phyloP scores from a whole-genome alignment of 1,140 invertebrate species.

The Druon quercuslanigerum region DNA sequence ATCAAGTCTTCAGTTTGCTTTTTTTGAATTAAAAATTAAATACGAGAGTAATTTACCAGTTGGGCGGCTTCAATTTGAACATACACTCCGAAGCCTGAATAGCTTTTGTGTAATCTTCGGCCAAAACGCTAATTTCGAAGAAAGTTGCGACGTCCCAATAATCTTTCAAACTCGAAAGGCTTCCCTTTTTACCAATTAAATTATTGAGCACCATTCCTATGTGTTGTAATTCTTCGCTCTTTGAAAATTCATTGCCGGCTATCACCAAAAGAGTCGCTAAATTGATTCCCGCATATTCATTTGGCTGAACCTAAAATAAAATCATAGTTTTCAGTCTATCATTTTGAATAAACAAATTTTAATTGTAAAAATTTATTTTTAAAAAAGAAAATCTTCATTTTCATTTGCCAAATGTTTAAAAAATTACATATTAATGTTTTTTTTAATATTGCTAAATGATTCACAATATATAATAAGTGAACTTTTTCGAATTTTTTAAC shows the following conservation, averaged over 20 bases:
- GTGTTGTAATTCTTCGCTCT: conserved; percentile 92
- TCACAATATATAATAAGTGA: too few relatives aligned
- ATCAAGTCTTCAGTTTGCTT: background rate
- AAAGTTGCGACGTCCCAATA: conserved; percentile 99
- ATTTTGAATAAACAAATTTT: too few relatives aligned
- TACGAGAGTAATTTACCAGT: conserved; percentile 82
- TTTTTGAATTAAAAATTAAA: conserved; percentile 29
- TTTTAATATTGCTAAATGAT: too few relatives aligned
- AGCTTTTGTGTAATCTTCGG: conserved; percentile 97
- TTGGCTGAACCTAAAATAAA: conserved; percentile 88
- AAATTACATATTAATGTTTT: too few relatives aligned
- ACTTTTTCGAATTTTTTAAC: too few relatives aligned
- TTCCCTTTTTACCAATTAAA: conserved; percentile 98
- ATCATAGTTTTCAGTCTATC: background rate
- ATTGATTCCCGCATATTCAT: conserved; percentile 99
- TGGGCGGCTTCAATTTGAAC: conserved; percentile 98
- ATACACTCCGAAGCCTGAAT: conserved; percentile 98
- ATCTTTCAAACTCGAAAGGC: conserved; percentile 92
- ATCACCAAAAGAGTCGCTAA: conserved; percentile 98
- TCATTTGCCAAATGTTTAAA: too few relatives aligned
- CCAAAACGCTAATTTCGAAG: conserved; percentile 98
- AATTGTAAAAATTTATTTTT: too few relatives aligned
- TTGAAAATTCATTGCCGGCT: conserved; percentile 95
- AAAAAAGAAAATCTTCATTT: too few relatives aligned
- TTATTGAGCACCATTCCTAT: conserved; percentile 97